Base-by-base conservation (phyloP, 2,888 invertebrate species). In the Xestoiulus laeticollis region DNA sequence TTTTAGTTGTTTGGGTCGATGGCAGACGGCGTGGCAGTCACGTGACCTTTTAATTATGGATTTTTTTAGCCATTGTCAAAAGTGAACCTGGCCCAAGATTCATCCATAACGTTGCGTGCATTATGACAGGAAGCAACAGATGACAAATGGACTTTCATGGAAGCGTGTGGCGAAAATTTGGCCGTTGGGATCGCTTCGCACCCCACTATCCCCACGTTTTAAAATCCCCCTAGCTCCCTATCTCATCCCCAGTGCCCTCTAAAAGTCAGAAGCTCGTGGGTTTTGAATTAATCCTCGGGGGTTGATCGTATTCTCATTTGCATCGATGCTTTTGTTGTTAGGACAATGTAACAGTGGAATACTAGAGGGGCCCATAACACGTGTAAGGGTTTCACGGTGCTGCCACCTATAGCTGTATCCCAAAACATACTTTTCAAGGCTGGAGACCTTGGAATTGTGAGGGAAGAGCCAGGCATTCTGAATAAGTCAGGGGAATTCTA, bases 101-200 rank as follows among this genome's bases (percentile, higher is more conserved):
- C 68, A 68, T 68, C 68, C 68, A 26, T 68, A 68, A 68, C 26
- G 68, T 68, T 68, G 68, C 68, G 68, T 68, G 68, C 26, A 26
- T 12, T 68, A 26, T 68, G 68, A 68, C 68, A 68, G 68, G 68
- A 68, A 68, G 68, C 68, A 68, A 68, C 68, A 68, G 68, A 68
- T 68, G 68, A 68, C 68, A 68, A 68, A 68, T 68, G 68, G 68
- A 26, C 68, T 12, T n/a, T 68, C 59, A 8, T 59, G 59, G 59
- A 59, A 59, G 59, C 59, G 59, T 59, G n/a, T 59, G 59, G 59
- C 26, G 68, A 68, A 68, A 68, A 68, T 68, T 68, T 68, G 68
- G 12, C 68, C 68, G 68, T 68, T 68, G 68, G 68, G 68, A 68
- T 26, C 68, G 68, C 68, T 68, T 68, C 26, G 68, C 68, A 68